These are phyloP conservation scores for Chymomyza caudatula DNA, from an alignment of 2,888 invertebrate species.

Conservation along the genomic window DNA sequence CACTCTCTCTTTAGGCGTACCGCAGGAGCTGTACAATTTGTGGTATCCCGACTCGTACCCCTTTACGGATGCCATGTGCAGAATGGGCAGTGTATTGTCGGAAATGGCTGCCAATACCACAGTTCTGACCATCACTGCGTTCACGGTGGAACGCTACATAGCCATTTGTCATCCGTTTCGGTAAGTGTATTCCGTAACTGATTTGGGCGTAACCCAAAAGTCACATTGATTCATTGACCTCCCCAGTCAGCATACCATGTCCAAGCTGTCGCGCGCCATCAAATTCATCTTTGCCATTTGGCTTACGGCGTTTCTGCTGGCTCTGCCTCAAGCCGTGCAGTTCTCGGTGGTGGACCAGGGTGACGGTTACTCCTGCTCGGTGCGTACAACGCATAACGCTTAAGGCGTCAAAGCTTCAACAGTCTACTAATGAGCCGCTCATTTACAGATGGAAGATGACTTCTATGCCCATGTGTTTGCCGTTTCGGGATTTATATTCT, in stretches of 20 bases:
- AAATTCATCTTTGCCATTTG: constrained; percentile 90
- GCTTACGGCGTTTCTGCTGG: constrained; percentile 86
- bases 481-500: constrained; percentile 89
- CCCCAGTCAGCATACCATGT: constrained; percentile 86
- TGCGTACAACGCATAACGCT: constrained; percentile 55
- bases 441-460: constrained; percentile 75
- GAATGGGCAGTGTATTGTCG: constrained; percentile 86
- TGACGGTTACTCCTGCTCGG: constrained; percentile 75
- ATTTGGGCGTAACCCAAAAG: background rate
- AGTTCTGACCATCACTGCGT: constrained; percentile 91
- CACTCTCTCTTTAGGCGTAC: constrained; percentile 81
- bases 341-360: constrained; percentile 75
- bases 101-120: constrained; percentile 93
- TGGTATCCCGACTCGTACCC: constrained; percentile 87
- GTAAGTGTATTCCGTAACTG: constrained; percentile 57
- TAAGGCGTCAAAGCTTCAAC: background rate
- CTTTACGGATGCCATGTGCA: constrained; percentile 88
- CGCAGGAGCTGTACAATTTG: constrained; percentile 86
- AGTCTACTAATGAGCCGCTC: background rate
- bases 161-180: constrained; percentile 91
- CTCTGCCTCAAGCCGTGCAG: constrained; percentile 84
- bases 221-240: background rate
- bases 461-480: constrained; percentile 85
- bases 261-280: constrained; percentile 89
- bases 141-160: constrained; percentile 92